Conservation (phyloP, 2,888 invertebrate genomes). For the Tortricodes alternella region DNA sequence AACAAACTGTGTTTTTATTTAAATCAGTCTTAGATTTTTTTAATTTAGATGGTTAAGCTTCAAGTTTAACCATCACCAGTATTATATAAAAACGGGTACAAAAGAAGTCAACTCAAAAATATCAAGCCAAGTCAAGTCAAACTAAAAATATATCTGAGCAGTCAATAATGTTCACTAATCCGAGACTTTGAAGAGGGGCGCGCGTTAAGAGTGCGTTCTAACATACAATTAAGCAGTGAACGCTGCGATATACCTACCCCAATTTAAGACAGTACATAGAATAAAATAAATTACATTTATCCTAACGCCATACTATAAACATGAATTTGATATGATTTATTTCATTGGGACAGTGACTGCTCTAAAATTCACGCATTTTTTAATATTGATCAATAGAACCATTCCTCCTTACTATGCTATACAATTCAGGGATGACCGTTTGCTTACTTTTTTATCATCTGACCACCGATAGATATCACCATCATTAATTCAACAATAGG, state of each 20-base stretch:
- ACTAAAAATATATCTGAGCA: too few species aligned
- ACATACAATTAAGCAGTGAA: neutral
- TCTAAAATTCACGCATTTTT: too few species aligned
- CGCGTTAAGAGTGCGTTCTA: neutral
- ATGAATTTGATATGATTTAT: neutral
- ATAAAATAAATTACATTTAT: neutral
- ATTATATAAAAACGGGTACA: neutral
- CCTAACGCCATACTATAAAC: neutral
- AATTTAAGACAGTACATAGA: neutral
- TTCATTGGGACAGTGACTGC: too few species aligned
- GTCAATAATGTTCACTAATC: too few species aligned
- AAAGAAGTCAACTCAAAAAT: too few species aligned
- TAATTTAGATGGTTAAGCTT: slow-evolving; percentile 1
- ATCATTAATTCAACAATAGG: too few species aligned
- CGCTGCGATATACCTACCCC: neutral
- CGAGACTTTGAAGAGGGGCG: neutral
- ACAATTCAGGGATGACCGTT: too few species aligned
- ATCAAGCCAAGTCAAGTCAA: too few species aligned
- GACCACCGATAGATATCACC: too few species aligned
- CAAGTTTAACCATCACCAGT: neutral
- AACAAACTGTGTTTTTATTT: slow-evolving; percentile 1
- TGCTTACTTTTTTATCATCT: too few species aligned
- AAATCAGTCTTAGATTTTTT: slow-evolving; percentile 18
- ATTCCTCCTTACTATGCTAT: too few species aligned
- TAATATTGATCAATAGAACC: too few species aligned